These are phyloP conservation scores for Sebastes elongatus DNA, from an alignment of 2,797 vertebrate genomes.

Conservation along the genomic window DNA sequence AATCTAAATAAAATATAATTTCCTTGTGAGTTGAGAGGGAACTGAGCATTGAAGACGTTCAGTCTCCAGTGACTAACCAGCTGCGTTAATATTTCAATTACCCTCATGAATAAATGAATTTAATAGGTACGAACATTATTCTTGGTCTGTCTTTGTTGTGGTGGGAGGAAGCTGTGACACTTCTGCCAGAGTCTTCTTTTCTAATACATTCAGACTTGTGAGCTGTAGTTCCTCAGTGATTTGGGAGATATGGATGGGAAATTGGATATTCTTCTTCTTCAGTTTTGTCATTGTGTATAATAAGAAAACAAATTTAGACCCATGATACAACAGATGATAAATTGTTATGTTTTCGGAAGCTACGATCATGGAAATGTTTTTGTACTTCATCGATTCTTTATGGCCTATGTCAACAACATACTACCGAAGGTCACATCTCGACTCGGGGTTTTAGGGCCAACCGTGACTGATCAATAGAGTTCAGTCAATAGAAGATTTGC, in stretches of 20 bases:
- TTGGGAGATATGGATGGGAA: constrained; percentile 1
- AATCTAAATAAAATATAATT: constrained; percentile 70
- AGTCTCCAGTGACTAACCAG: constrained; percentile 62
- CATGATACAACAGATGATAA: neutral
- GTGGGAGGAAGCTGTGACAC: constrained; percentile 42
- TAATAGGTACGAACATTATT: constrained; percentile 69
- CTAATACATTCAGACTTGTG: constrained; percentile 16
- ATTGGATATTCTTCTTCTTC: neutral
- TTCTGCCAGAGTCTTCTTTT: constrained; percentile 27
- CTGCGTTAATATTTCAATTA: constrained; percentile 83
- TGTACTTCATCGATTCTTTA: neutral
- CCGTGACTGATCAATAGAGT: neutral
- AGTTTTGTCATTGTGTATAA: neutral
- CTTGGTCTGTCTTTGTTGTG: constrained; percentile 49
- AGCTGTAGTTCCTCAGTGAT: constrained; percentile 15
- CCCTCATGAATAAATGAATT: constrained; percentile 78
- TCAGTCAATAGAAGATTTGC: constrained; percentile 3
- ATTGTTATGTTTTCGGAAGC: neutral
- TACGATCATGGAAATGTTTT: neutral
- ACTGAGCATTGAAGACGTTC: constrained; percentile 45
- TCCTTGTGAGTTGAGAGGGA: constrained; percentile 46
- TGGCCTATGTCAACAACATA: neutral
- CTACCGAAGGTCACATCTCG: neutral
- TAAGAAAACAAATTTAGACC: neutral
- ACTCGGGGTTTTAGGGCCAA: neutral